Base-by-base conservation (phyloP, 1,140 invertebrate genomes). In the Drosophila teissieri region DNA sequence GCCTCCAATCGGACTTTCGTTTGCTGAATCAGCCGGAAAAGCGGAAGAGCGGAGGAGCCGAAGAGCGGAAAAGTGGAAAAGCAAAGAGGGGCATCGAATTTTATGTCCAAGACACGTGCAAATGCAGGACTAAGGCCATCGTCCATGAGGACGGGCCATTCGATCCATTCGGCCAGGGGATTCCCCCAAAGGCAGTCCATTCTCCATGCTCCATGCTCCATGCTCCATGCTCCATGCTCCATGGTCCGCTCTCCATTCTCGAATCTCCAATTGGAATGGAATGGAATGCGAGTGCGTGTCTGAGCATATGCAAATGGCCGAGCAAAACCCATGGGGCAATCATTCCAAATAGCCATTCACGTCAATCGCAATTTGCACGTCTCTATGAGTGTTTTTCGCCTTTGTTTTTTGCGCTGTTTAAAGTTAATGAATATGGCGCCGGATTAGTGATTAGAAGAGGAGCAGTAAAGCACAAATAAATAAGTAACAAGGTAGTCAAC, bases 81-180 rank as follows among this genome's bases (percentile, higher is more conserved):
- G 12, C 31, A 31, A 8, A 19, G 12, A 10, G 36, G 56, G 39
- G 49, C 49, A 52, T 52, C 49, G 48, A 68, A 70, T 76, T 83
- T 83, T 83, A 83, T 84, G 80, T 68, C 63, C 57, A 51, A 62
- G 37, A 80, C 64, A 83, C 76, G 80, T 83, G 80, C 80, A 58
- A 63, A 51, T 76, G 73, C 73, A 72, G 63, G 24, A 80, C 56
- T 45, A 57, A 54, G 46, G 77, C 53, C 60, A 63, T 80, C 45
- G 51, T 39, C 27, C 53, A 27, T 22, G 19, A 24, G 42, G 45
- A 19, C 19, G 14, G 4, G 5, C 19, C 19, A 19, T 39, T 39
- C 4, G 27, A 51, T 51, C 17, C 22, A 49, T 49, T 49, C 46
- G 45, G 14, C 5, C 44, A 7, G 45, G 45, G 45, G 45, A 48